Conservation (phyloP, 2,888 invertebrate genomes). For the Oscheius sp. region DNA sequence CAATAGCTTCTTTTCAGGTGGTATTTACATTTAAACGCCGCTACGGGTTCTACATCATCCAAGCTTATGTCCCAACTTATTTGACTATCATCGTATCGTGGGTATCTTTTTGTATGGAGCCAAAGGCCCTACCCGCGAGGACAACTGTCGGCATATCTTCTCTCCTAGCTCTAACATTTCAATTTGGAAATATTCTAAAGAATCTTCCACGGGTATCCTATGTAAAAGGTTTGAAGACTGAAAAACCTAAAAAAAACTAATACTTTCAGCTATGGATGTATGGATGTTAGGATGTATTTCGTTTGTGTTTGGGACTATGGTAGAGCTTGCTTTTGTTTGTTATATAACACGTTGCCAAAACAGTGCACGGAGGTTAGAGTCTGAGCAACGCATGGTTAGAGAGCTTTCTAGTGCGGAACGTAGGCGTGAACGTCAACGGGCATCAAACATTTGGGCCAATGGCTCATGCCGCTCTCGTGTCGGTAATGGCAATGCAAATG, state of each 20-base stretch:
- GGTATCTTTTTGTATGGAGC: slow-evolving; percentile 73
- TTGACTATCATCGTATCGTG: slow-evolving; percentile 71
- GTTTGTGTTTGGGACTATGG: slow-evolving; percentile 73
- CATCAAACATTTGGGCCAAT: slow-evolving; percentile 56
- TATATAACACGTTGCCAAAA: slow-evolving; percentile 71
- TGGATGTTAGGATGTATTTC: slow-evolving; percentile 73
- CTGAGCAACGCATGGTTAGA: background rate
- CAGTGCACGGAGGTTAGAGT: slow-evolving; percentile 52
- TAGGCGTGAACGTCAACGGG: slow-evolving; percentile 48
- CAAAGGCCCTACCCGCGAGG: slow-evolving; percentile 72
- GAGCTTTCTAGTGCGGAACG: slow-evolving; percentile 50
- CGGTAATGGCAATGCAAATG: slow-evolving; percentile 46
- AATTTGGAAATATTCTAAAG: slow-evolving; percentile 73
- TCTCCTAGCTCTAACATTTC: slow-evolving; percentile 71
- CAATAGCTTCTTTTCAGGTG: slow-evolving; percentile 55
- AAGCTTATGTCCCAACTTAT: slow-evolving; percentile 73
- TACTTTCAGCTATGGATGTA: slow-evolving; percentile 71
- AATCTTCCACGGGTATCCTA: slow-evolving; percentile 72
- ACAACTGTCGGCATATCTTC: slow-evolving; percentile 73
- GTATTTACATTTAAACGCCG: slow-evolving; percentile 72
- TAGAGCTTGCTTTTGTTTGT: slow-evolving; percentile 73
- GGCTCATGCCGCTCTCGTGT: slow-evolving; percentile 48
- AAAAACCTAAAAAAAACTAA: background rate
- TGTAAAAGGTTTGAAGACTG: slow-evolving; percentile 60
- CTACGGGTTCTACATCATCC: slow-evolving; percentile 73